Conservation (phyloP, 2,113 vertebrate species). For the Tupaia tana region DNA sequence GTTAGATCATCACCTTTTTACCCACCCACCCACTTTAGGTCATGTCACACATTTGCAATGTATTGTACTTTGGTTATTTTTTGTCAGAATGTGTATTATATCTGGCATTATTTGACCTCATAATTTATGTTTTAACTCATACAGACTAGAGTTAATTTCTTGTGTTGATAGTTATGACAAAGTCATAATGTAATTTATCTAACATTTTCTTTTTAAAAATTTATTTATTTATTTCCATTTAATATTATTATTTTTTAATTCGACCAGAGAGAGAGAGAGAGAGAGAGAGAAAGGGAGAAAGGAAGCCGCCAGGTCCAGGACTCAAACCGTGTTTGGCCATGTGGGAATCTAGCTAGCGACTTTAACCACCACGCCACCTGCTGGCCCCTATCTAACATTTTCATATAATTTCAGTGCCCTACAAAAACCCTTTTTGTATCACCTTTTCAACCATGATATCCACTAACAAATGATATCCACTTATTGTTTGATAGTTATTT, state of each 20-base stretch:
- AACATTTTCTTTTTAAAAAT: neutral
- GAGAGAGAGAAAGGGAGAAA: too few species aligned
- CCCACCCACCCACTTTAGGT: neutral
- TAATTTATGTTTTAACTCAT: neutral
- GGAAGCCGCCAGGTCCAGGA: too few species aligned
- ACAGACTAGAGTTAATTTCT: neutral
- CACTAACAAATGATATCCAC: neutral
- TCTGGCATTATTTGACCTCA: neutral
- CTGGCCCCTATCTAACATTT: neutral
- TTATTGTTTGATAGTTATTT: neutral
- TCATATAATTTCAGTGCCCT: neutral
- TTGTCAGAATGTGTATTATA: neutral
- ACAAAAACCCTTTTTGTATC: neutral
- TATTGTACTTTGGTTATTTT: neutral
- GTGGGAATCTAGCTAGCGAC: too few species aligned
- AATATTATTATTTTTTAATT: too few species aligned
- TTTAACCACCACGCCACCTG: too few species aligned
- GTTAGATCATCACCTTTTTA: neutral
- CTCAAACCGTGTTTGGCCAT: too few species aligned
- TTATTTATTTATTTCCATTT: too few species aligned
- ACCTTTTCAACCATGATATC: neutral
- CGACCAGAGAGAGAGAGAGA: too few species aligned
- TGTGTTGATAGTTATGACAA: neutral
- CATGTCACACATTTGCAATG: neutral
- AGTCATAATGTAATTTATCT: neutral